Evolutionary conservation across 2,797 vertebrate genomes (phyloP).

Genomic region (Fundulus diaphanus): DNA sequence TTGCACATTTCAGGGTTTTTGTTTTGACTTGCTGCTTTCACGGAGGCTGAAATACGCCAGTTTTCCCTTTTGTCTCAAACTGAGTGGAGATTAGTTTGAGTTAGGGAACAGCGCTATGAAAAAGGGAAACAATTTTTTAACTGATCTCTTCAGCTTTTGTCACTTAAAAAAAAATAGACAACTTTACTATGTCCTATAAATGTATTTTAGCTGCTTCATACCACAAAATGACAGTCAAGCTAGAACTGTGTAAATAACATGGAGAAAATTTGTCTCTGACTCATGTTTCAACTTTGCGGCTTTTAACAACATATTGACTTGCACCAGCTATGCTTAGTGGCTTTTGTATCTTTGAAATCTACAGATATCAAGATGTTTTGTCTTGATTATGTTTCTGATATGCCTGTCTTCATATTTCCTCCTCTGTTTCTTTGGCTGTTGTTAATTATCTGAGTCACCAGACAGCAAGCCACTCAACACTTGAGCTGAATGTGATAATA

Average conservation of each 20-base stretch:
- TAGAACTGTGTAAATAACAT: neutral
- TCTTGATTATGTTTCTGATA: conserved; percentile 30
- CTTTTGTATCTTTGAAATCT: conserved; percentile 23
- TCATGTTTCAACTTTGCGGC: neutral
- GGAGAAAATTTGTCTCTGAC: conserved; percentile 12
- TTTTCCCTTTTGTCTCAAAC: neutral
- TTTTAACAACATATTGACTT: neutral
- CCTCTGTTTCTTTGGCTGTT: conserved; percentile 43
- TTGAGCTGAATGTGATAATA: neutral
- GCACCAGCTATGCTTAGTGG: conserved; percentile 19
- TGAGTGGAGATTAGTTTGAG: too few relatives aligned
- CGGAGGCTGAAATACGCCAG: neutral
- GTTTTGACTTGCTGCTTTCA: conserved; percentile 28
- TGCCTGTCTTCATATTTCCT: conserved; percentile 9
- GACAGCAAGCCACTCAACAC: conserved; percentile 32
- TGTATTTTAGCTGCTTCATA: neutral
- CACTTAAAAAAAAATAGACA: neutral
- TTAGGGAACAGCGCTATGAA: neutral
- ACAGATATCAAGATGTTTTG: conserved; percentile 39
- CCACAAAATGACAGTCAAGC: conserved; percentile 11
- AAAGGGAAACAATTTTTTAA: too few relatives aligned
- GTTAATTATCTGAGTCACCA: conserved; percentile 34
- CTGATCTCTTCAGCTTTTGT: neutral
- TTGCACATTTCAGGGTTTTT: conserved; percentile 13
- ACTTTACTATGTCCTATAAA: neutral